A percentile compares a stretch with the other conserved stretches of the same genome.
These are phyloP conservation scores for Geococcyx californianus DNA, from an alignment of 2,113 vertebrate species.

Conservation along the genomic window DNA sequence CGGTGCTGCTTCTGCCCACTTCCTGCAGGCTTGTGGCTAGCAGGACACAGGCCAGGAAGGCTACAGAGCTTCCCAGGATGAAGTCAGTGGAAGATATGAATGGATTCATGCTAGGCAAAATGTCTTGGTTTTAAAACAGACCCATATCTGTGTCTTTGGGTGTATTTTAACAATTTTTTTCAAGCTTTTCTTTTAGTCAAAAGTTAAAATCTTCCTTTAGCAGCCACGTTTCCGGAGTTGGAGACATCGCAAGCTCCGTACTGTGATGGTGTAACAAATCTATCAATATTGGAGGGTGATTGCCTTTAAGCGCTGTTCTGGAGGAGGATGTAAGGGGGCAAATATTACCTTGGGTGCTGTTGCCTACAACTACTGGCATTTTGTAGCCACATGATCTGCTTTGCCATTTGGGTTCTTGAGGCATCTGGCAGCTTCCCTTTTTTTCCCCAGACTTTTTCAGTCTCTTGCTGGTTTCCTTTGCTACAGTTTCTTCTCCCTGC, in stretches of 20 bases:
- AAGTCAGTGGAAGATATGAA: neutral
- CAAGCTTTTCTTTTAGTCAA: neutral
- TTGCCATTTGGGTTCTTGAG: neutral
- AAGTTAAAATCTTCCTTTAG: neutral
- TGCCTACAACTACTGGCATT: neutral
- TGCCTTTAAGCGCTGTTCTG: neutral
- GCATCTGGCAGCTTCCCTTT: neutral
- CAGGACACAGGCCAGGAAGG: too few species aligned
- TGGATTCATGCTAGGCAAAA: neutral
- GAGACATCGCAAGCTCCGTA: neutral
- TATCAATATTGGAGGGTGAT: neutral
- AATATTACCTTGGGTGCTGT: neutral
- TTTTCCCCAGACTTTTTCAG: neutral
- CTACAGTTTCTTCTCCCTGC: neutral
- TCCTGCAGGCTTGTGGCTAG: neutral
- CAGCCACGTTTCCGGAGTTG: neutral
- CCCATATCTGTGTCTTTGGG: neutral
- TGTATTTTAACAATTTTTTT: neutral
- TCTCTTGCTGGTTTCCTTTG: neutral
- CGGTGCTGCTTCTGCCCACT: neutral
- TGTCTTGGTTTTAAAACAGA: neutral
- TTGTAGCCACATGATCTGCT: fast-evolving
- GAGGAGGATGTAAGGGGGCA: neutral
- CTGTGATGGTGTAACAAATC: neutral
- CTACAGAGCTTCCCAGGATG: neutral